A percentile compares a stretch with the other conserved stretches of the same genome.
Conservation (phyloP, 1,140 invertebrate species). For the Zaprionus nigranus region DNA sequence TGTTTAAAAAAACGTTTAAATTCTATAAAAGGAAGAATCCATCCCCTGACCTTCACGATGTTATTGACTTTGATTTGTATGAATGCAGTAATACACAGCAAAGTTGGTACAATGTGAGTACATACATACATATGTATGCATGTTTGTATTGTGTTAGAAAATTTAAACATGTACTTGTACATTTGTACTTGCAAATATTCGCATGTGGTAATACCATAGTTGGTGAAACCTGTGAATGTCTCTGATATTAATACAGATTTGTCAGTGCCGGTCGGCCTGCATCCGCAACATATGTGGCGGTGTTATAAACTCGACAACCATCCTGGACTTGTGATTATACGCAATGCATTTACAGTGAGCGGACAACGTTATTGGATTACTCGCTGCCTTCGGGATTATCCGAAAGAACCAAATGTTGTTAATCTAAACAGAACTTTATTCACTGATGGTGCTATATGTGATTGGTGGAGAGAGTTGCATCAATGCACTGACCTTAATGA, state of each 20-base stretch:
- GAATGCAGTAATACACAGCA: background rate
- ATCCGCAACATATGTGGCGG: slow-evolving; percentile 86
- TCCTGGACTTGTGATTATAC: slow-evolving; percentile 91
- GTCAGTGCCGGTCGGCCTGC: slow-evolving; percentile 73
- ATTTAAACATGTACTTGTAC: slow-evolving; percentile 22
- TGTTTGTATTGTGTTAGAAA: background rate
- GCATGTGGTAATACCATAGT: slow-evolving; percentile 6
- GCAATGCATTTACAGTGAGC: slow-evolving; percentile 91
- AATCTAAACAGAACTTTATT: slow-evolving; percentile 88
- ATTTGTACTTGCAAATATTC: slow-evolving; percentile 41
- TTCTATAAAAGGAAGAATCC: slow-evolving; percentile 86
- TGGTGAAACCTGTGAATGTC: slow-evolving; percentile 16
- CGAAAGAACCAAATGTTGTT: slow-evolving; percentile 90
- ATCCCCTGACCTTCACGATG: slow-evolving; percentile 85
- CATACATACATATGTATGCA: slow-evolving; percentile 8
- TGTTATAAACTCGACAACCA: slow-evolving; percentile 86
- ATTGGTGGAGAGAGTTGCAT: slow-evolving; percentile 85
- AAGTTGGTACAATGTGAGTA: slow-evolving; percentile 22
- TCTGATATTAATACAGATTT: background rate
- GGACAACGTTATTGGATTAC: slow-evolving; percentile 94
- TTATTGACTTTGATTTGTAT: slow-evolving; percentile 85
- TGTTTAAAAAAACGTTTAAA: slow-evolving; percentile 87
- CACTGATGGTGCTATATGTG: slow-evolving; percentile 30
- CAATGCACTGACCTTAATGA: slow-evolving; percentile 73
- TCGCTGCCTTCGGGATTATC: slow-evolving; percentile 91